A percentile compares a stretch with the other conserved stretches of the same genome.
These are phyloP conservation scores for Sebastes minor DNA, from an alignment of 2,797 vertebrate species.

Conservation along the genomic window DNA sequence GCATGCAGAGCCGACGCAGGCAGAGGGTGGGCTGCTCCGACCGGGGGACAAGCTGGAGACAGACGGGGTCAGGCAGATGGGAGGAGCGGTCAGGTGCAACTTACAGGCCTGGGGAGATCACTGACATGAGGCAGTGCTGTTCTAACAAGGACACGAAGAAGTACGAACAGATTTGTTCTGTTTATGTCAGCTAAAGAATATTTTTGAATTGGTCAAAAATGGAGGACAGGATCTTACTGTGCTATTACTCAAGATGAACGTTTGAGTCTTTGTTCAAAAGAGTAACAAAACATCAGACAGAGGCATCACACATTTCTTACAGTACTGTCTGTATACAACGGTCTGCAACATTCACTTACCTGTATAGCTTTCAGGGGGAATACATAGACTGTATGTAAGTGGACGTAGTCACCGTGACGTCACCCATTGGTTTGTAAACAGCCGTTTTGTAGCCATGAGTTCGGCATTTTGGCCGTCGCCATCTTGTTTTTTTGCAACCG, in stretches of 20 bases:
- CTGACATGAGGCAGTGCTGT: conserved; percentile 21
- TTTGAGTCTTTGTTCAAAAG: neutral
- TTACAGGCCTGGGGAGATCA: conserved; percentile 41
- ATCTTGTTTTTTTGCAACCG: too few relatives aligned
- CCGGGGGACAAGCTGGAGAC: conserved; percentile 47
- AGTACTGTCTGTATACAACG: neutral
- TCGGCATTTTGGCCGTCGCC: neutral
- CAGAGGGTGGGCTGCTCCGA: conserved; percentile 53
- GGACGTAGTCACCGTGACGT: neutral
- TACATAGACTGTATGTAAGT: neutral
- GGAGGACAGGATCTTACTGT: neutral
- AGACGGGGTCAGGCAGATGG: conserved; percentile 57
- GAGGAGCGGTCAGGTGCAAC: conserved; percentile 58
- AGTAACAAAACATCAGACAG: neutral
- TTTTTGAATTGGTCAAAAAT: neutral
- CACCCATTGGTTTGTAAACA: neutral
- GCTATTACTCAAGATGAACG: neutral
- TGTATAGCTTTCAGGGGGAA: neutral
- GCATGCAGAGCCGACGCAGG: conserved; percentile 52
- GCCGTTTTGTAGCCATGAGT: neutral
- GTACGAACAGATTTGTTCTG: neutral
- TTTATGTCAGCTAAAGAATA: neutral
- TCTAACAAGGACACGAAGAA: conserved; percentile 19
- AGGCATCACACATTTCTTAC: neutral
- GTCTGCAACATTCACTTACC: neutral